A percentile compares a stretch with the other conserved stretches of the same genome.
phyloP scores from a whole-genome alignment of 2,797 vertebrate genomes.

The Sibirionetta formosa region DNA sequence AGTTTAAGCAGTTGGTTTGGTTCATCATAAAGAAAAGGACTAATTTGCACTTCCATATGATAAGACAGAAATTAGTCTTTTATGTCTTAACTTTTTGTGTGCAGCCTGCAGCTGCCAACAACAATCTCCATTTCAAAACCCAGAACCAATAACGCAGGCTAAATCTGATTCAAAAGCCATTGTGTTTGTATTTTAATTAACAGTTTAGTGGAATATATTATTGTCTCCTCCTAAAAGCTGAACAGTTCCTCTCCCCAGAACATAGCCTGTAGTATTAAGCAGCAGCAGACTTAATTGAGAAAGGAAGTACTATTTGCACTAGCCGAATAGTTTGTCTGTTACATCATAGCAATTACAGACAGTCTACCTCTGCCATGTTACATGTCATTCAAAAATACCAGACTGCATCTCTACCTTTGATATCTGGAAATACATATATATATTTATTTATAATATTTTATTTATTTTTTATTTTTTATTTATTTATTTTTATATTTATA shows the following conservation, averaged over 20 bases:
- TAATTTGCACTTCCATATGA: slow-evolving; percentile 31
- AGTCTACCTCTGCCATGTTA: neutral
- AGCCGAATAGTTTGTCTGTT: slow-evolving; percentile 17
- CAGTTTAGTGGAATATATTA: slow-evolving; percentile 11
- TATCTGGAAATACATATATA: neutral
- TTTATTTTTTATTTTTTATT: no score
- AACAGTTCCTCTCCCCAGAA: neutral
- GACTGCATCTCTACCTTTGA: slow-evolving; percentile 9
- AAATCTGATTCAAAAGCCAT: slow-evolving; percentile 31
- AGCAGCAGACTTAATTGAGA: slow-evolving; percentile 5
- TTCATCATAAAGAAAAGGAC: slow-evolving; percentile 27
- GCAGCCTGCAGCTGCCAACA: slow-evolving; percentile 57
- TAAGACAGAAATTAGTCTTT: slow-evolving; percentile 51
- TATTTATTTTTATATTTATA: no score
- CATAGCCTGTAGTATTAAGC: neutral
- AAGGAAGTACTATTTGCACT: slow-evolving; percentile 30
- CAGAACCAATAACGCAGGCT: slow-evolving; percentile 21
- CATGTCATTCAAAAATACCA: slow-evolving; percentile 17
- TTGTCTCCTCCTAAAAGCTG: neutral
- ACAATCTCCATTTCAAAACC: slow-evolving; percentile 55
- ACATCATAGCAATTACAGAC: neutral
- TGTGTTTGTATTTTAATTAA: slow-evolving; percentile 40
- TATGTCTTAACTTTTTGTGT: slow-evolving; percentile 29
- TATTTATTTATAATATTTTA: neutral
- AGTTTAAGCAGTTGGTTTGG: neutral